Evolutionary conservation across 1,140 invertebrate genomes (phyloP), one percentile per base, ranked within the genome.

Genomic region (Cephus cinctus): DNA sequence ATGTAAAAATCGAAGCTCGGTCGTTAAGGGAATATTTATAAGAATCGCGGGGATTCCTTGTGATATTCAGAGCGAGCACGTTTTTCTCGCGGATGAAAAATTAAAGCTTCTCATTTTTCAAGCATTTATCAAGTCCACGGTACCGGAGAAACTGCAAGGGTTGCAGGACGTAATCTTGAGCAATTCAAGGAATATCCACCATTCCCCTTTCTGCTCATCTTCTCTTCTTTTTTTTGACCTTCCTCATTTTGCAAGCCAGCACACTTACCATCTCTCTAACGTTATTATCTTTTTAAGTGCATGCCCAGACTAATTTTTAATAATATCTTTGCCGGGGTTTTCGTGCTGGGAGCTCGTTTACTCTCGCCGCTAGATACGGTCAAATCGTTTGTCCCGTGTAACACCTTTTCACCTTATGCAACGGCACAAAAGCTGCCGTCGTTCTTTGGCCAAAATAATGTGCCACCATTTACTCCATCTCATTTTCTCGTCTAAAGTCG

Each of bases 101-200:
- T 69, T 67, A 67, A 63, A 63, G 43, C 47, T 61, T 44, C 44
- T 58, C 50, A 46, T 55, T 59, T 67, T 67, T 68, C 22, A 32
- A 52, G 47, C 66, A 67, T 69, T 64, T 67, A 69, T 69, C 66
- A 69, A 67, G 58, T 40, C 57, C 40, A 56, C 45, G 46, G 45
- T 57, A 41, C 55, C 35, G 63, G 43, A 47, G 57, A 67, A 66
- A 68, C 56, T 67, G 64, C 65, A 56, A 36, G 50, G 36, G 40
- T 61, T 61, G 65, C 65, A 63, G 47, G 67, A 68, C 47, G 57
- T 68, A 68, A 68, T 68, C 65, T 66, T 63, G 57, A 65, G 55
- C 61, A 59, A 59, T 66, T 66, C 63, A 59, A 67, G 64, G 61
- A 61, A 61, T 59, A 58, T 55, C 61, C 45, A 47, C 50, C 41